phyloP scores from a whole-genome alignment of 2,797 vertebrate genomes.

The Tragopan temminckii region DNA sequence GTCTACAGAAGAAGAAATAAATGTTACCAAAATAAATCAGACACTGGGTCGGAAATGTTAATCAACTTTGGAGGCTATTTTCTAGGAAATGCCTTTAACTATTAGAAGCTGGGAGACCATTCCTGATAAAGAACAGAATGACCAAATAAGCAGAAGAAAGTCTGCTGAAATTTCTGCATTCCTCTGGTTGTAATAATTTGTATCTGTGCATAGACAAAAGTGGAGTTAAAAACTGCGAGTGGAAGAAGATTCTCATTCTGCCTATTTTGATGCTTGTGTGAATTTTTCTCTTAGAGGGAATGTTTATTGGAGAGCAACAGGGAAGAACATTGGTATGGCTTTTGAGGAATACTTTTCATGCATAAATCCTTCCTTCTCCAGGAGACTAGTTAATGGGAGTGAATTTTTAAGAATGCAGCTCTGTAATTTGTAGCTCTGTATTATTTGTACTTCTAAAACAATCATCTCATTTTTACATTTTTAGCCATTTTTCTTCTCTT shows the following conservation, averaged over 20 bases:
- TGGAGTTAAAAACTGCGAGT: background rate
- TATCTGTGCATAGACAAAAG: background rate
- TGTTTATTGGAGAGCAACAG: background rate
- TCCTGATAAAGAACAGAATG: rapidly evolving
- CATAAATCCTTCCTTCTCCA: background rate
- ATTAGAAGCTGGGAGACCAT: background rate
- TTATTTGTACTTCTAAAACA: background rate
- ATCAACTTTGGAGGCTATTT: background rate
- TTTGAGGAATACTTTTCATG: background rate
- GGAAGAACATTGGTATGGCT: background rate
- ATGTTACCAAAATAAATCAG: background rate
- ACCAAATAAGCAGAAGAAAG: background rate
- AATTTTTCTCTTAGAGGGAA: background rate
- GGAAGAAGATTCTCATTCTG: background rate
- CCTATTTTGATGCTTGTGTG: background rate
- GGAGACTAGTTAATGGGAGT: background rate
- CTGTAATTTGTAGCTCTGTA: background rate
- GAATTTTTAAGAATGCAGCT: background rate
- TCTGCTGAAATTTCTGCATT: background rate
- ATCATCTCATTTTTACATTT: background rate
- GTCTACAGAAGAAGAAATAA: background rate
- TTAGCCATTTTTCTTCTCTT: background rate
- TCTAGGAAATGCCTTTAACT: background rate
- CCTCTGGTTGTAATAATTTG: background rate
- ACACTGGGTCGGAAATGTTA: background rate